These are phyloP conservation scores for Camponotus vicinus DNA, from an alignment of 1,140 invertebrate genomes.

Conservation along the genomic window DNA sequence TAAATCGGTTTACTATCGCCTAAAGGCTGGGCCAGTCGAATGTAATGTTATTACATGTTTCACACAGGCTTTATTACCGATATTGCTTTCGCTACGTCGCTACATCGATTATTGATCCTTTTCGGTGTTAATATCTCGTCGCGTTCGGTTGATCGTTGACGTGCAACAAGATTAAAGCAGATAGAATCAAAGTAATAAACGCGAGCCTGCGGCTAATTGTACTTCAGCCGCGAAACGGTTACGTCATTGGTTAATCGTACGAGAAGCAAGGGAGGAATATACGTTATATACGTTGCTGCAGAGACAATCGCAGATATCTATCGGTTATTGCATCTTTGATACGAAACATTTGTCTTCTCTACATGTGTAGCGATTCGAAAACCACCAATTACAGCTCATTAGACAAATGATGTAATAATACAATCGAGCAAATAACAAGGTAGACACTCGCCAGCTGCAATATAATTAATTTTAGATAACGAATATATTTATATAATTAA, in stretches of 20 bases:
- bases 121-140: slow-evolving; percentile 41
- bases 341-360: slow-evolving; percentile 15
- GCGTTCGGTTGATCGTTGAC: slow-evolving; percentile 39
- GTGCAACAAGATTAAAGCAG: slow-evolving; percentile 48
- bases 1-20: slow-evolving; percentile 10
- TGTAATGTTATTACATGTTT: slow-evolving; percentile 48
- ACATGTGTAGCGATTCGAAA: neutral
- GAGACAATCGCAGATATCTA: neutral
- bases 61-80: slow-evolving; percentile 27
- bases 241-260: neutral
- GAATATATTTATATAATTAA: neutral
- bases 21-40: slow-evolving; percentile 17
- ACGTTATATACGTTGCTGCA: neutral
- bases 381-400: slow-evolving; percentile 32
- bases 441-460: neutral
- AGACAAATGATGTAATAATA: slow-evolving; percentile 7
- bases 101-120: slow-evolving; percentile 26
- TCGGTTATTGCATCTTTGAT: slow-evolving; percentile 40
- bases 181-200: slow-evolving; percentile 47
- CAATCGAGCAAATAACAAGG: slow-evolving; percentile 1
- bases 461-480: neutral
- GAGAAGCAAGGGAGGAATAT: neutral
- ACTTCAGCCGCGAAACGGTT: neutral
- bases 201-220: slow-evolving; percentile 26
- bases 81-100: neutral